Percentiles rank a stretch among this genome's conserved stretches.
These are phyloP conservation scores for Andrena dorsata DNA, from an alignment of 2,888 invertebrate genomes.

Conservation along the genomic window DNA sequence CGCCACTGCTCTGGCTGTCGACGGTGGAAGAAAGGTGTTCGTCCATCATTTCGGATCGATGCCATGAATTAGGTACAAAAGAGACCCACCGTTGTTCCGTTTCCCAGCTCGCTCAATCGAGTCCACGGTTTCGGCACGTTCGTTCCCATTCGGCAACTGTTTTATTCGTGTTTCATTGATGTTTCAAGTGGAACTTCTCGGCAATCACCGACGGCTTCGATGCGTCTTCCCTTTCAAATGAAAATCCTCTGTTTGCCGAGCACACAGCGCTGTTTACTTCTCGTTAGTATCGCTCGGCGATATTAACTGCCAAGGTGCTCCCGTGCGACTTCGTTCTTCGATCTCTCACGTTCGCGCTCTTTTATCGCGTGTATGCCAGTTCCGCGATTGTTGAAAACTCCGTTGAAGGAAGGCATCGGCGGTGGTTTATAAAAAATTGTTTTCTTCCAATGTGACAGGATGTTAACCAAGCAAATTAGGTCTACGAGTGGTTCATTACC, in stretches of 20 bases:
- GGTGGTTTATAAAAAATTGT: too few relatives aligned
- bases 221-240: conserved; percentile 31
- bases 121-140: background rate
- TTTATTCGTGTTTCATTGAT: background rate
- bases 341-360: background rate
- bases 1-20: background rate
- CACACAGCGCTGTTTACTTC: conserved; percentile 29
- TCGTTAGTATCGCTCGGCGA: conserved; percentile 36
- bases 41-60: conserved; percentile 28
- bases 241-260: conserved; percentile 34
- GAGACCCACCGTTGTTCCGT: background rate
- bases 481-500: too few relatives aligned
- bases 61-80: conserved; percentile 20
- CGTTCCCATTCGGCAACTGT: background rate
- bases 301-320: conserved; percentile 36
- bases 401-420: background rate
- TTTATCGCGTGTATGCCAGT: background rate
- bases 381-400: background rate
- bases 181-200: background rate
- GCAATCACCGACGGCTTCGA: background rate
- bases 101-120: background rate
- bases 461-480: too few relatives aligned
- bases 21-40: conserved; percentile 1
- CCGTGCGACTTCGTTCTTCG: conserved; percentile 7
- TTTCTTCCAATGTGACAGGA: too few relatives aligned